Base-by-base conservation (phyloP, 35 echinoderm and acorn worm genomes). In the Eucidaris tribuloides region DNA sequence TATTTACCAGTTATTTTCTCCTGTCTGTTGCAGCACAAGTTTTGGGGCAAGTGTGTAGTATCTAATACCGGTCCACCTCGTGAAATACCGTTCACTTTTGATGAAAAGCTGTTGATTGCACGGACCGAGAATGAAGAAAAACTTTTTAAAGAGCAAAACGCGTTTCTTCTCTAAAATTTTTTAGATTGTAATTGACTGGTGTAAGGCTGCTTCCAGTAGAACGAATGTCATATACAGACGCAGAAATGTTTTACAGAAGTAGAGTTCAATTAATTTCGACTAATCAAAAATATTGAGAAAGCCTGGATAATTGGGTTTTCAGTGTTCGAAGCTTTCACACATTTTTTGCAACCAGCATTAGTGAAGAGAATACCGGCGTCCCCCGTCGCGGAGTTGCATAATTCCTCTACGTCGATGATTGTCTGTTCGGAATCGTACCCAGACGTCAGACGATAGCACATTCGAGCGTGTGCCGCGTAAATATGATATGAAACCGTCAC, bases 351-450 rank as follows among this genome's bases (percentile, higher is more conserved):
- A 38, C 15, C 3, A 40, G 37, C 38, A 74, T 74, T 74, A 22
- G 41, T n/a, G 40, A 44, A 24, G 14, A 44, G 40, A 42, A 40
- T n/a, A 42, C 68, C 35, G 68, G 68, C 38, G 28, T 42, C 38
- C 41, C 68, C 40, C 68, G 68, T 44, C 68, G n/a, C 61, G 11
- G n/a, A 44, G 35, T 74, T 13, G 68, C 68, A 74, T 74, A 74
- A 6, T 36, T 74, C 36, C 68, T 18, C 28, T 23, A n/a, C 29
- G 68, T 40, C 40, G 68, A 40, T 74, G 68, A 25, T 74, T 44
- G 28, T 74, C 68, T 32, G 2, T 33, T 74, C 68, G 38, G 35
- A n/a, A n/a, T n/a, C n/a, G n/a, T n/a, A n/a, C n/a, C n/a, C n/a
- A n/a, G n/a, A n/a, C n/a, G n/a, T n/a, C n/a, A n/a, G n/a, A n/a